Conservation (phyloP, 2,797 vertebrate genomes). For the Rhyacichthys aspro region DNA sequence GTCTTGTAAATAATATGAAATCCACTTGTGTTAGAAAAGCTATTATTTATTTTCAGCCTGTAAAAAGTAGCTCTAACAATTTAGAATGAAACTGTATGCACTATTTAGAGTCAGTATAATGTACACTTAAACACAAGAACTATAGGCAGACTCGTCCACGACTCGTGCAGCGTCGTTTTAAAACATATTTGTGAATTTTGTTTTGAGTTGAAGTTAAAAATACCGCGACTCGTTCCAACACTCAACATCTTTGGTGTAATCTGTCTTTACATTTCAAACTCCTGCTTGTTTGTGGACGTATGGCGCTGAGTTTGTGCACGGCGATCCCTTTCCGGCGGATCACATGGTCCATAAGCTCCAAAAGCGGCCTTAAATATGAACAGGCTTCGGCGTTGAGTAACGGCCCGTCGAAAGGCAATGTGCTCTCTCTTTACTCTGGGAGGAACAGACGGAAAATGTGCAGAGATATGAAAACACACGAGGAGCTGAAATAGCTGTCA, state of each 20-base stretch:
- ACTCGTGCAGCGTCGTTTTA: slow-evolving; percentile 7
- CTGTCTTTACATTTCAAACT: slow-evolving; percentile 49
- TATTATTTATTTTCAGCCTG: no score
- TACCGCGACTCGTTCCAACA: slow-evolving; percentile 59
- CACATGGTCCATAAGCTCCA: slow-evolving; percentile 43
- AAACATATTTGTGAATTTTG: slow-evolving; percentile 34
- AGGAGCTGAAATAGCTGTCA: background rate
- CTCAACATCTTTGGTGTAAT: slow-evolving; percentile 50
- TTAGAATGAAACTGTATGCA: no score
- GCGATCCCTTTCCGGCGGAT: slow-evolving; percentile 35
- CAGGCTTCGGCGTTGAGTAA: slow-evolving; percentile 1
- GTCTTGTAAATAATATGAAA: no score
- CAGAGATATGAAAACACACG: background rate
- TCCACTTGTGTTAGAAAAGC: no score
- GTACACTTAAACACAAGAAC: background rate
- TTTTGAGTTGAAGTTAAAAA: slow-evolving; percentile 29
- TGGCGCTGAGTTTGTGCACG: slow-evolving; percentile 23
- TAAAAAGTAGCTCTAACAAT: no score
- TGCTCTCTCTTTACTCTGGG: background rate
- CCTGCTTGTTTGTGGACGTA: slow-evolving; percentile 36
- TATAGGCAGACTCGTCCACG: background rate
- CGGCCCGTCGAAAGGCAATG: background rate
- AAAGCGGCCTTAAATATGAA: slow-evolving; percentile 38
- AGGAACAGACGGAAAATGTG: slow-evolving; percentile 20
- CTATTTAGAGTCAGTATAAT: no score